These are phyloP conservation scores for Agrochola circellaris DNA, from an alignment of 2,888 invertebrate genomes.

Conservation along the genomic window DNA sequence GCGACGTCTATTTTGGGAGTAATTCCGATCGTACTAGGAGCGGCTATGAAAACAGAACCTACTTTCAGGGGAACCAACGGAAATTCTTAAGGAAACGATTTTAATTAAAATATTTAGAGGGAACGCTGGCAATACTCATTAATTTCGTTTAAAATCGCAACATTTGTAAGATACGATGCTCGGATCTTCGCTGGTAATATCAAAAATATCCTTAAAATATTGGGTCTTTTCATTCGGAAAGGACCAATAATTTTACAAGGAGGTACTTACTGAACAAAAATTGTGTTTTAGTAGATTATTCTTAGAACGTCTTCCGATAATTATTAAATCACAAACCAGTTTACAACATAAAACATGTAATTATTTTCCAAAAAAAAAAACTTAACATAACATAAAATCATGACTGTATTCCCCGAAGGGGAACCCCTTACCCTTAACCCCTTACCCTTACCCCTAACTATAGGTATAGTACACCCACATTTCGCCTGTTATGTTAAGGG, in stretches of 20 bases:
- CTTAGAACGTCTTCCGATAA: neutral
- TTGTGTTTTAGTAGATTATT: neutral
- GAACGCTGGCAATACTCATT: neutral
- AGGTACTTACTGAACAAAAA: neutral
- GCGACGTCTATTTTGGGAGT: neutral
- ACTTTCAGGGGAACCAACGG: rapidly evolving
- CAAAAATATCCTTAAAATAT: neutral
- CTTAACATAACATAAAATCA: no score
- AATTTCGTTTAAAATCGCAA: neutral
- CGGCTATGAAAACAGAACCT: no score
- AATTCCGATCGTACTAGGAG: neutral
- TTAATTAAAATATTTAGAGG: neutral
- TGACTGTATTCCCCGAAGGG: neutral
- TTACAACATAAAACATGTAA: neutral
- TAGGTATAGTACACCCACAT: no score
- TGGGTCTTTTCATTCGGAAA: neutral
- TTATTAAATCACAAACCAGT: neutral
- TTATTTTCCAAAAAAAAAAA: neutral
- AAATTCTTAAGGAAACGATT: neutral
- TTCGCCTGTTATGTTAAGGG: no score
- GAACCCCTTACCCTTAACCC: no score
- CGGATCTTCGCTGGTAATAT: no score
- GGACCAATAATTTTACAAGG: no score
- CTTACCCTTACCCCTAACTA: no score
- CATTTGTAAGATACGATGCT: neutral